These are phyloP conservation scores for Andrena hattorfiana DNA, from an alignment of 2,888 invertebrate genomes.

Conservation along the genomic window DNA sequence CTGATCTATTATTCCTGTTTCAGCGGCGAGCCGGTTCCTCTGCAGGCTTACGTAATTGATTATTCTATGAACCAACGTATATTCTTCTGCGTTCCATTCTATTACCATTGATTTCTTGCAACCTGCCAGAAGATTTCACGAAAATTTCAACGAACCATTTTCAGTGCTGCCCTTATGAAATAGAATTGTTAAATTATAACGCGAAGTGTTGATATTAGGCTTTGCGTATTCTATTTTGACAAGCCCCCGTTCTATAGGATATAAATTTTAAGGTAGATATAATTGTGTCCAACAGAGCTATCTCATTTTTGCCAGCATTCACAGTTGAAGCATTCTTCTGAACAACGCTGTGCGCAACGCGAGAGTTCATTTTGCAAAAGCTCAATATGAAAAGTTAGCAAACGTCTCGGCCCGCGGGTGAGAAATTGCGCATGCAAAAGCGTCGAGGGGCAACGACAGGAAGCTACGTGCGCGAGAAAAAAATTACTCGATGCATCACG, in stretches of 20 bases:
- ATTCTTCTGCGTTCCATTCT: background rate
- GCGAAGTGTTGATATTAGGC: too few species aligned
- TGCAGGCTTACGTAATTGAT: conserved; percentile 32
- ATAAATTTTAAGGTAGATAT: too few species aligned
- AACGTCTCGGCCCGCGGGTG: background rate
- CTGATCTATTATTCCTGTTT: conserved; percentile 47
- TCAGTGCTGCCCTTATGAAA: too few species aligned
- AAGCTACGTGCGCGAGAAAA: background rate
- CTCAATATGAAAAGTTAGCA: too few species aligned
- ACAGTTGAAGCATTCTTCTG: too few species aligned
- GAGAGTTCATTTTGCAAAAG: too few species aligned
- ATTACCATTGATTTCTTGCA: background rate
- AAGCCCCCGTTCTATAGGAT: too few species aligned
- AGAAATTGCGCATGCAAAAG: conserved; percentile 2
- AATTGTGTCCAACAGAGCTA: too few species aligned
- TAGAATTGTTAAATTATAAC: too few species aligned
- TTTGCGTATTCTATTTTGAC: too few species aligned
- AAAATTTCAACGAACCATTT: background rate
- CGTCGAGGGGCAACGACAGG: background rate
- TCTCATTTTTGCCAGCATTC: too few species aligned
- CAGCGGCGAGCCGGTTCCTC: conserved; percentile 14
- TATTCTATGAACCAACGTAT: conserved; percentile 15
- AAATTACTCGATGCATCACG: background rate
- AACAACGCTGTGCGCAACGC: too few species aligned
- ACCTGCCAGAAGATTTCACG: background rate